Evolutionary conservation across 1,140 invertebrate species (phyloP), one percentile per base, ranked within the genome.

Genomic region (Zaprionus inermis): DNA sequence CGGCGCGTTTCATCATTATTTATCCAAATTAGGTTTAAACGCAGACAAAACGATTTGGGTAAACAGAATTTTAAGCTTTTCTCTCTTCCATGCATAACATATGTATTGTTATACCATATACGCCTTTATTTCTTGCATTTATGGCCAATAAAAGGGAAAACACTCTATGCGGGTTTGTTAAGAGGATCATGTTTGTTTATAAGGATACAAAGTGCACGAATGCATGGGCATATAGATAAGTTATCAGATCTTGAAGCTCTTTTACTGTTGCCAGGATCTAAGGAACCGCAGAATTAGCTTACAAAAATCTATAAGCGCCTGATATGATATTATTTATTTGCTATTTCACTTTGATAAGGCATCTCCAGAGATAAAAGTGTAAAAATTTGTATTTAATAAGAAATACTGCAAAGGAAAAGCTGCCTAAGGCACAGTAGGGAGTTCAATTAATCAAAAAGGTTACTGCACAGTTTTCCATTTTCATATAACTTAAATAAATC

Each of bases 1-100:
- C 76, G 76, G 76, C 61, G 36, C 72, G 67, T 78, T 78, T 78
- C 67, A 78, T 78, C 67, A 63, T 76, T 67, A 72, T 76, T 76
- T 76, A 78, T 76, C 64, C 38, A 74, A 75, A 71, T 75, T 71
- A 74, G 34, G 52, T 54, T 60, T 52, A 24, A 60, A 65, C 38
- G 54, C 58, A 64, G 68, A 60, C 63, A 57, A 78, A 76, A 76
- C 67, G 67, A 76, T 78, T 67, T 71, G 54, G 63, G 54, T 65
- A 71, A 76, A 61, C 73, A 49, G 63, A 49, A 63, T 60, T 71
- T 71, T 44, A 22, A 52, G 7, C 4, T 38, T 64, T 64, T 36
- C 51, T 22, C 51, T 22, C 24, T 9, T 14, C 5, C 16, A 49
- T 49, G 44, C 18, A 20, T 49, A 20, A 20, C 24, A 28, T 28